Evolutionary conservation across 2,113 vertebrate species (phyloP), one percentile per base, ranked within the genome.

Genomic region (Clupea harengus): DNA sequence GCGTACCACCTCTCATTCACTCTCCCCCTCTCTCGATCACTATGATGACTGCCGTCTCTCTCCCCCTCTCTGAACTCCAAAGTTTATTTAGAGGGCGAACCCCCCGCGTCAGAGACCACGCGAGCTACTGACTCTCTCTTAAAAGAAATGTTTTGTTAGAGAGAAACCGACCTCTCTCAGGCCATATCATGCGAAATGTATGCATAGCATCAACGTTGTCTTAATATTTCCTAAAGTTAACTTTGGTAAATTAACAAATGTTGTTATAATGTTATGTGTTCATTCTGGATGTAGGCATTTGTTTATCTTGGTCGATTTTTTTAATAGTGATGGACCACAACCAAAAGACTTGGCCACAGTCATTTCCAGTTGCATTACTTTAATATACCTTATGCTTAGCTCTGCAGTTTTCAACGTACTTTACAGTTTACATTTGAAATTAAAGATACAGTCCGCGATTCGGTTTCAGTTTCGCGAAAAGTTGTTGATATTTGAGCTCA

Each of bases 31-130:
- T 83, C 81, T 82, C 84, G 88, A 85, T 91, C 90, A 90, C 91
- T 93, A 89, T 93, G 93, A 95, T 95, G 94, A 95, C 92, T 89
- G 89, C 92, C 84, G 57, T 90, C 88, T 92, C 90, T 88, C 91
- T 89, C 86, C 90, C 25, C 88, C 89, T 91, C 89, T 92, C 90
- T 92, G 91, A 91, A 91, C 93, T 93, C 85, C 87, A 93, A 94
- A 96, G 95, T 95, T 96, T 95, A 95, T 95, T 95, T 94, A 93
- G 94, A 94, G 93, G 94, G 91, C 93, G 95, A 94, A 88, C 92
- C 92, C 92, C 93, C 91, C 91, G 87, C 92, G 91, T 92, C 91
- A 95, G 91, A 92, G 85, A 90, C 83, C 86, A 90, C 64, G 46
- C 82, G 72, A 67, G 46, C 64, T 45, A 83, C 52, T 54, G 85